Conservation (phyloP, 2,888 invertebrate genomes). For the Myopa testacea region DNA sequence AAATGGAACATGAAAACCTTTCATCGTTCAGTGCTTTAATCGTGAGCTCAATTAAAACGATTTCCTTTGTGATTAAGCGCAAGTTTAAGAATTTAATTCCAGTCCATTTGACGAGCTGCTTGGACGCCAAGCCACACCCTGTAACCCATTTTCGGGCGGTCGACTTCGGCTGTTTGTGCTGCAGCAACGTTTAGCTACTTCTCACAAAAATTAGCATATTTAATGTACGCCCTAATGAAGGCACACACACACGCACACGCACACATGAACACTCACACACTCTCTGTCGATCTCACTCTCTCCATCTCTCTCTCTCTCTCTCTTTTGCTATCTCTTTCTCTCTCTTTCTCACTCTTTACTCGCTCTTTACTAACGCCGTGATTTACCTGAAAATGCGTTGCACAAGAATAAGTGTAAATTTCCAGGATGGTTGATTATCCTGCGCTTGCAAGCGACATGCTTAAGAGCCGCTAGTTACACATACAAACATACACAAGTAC, state of each 20-base stretch:
- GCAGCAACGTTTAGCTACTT: conserved; percentile 9
- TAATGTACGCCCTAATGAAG: background rate
- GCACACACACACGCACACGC: background rate
- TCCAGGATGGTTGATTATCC: conserved; percentile 28
- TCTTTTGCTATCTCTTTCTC: background rate
- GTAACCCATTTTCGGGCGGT: background rate
- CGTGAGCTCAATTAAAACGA: conserved; percentile 5
- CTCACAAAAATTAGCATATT: conserved; percentile 11
- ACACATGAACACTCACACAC: conserved; percentile 11
- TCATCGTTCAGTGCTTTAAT: background rate
- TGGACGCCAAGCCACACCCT: background rate
- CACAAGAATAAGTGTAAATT: conserved; percentile 16
- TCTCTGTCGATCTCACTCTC: background rate
- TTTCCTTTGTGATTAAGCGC: background rate
- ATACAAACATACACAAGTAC: background rate
- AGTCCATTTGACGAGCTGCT: background rate
- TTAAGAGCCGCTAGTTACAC: background rate
- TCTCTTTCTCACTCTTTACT: background rate
- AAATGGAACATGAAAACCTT: no score
- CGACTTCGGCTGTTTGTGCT: background rate
- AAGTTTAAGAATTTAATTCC: conserved; percentile 2
- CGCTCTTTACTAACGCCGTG: background rate
- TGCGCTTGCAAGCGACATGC: background rate
- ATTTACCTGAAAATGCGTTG: conserved; percentile 19
- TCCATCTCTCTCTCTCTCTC: conserved; percentile 1